Evolutionary conservation across 2,113 vertebrate genomes (phyloP), one percentile per base, ranked within the genome.

Genomic region (Syrmaticus mikado): DNA sequence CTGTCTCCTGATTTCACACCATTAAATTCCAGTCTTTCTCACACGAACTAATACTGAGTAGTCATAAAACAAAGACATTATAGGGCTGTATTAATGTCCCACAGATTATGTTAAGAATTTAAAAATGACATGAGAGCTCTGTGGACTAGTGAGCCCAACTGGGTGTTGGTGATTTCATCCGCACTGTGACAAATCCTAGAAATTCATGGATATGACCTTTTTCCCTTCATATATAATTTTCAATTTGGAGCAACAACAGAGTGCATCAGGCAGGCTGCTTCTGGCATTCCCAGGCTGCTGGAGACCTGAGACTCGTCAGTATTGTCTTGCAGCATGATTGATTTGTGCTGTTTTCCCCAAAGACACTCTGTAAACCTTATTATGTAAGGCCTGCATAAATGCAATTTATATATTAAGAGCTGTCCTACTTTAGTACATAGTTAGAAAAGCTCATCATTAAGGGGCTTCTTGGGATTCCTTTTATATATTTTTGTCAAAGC

Each of bases 1-100:
- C 6, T 30, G 41, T 92, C 89, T 96, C 85, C 61, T 82, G 85
- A 75, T 96, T 89, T 86, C 72, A 87, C 55, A 92, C 71, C 75
- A 94, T 92, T 84, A 95, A 88, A 72, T 86, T 92, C 20, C 4
- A 72, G 65, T 61, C 50, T 78, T 89, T 95, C 61, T 85, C 78
- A 66, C 24, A 17, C 46, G 82, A 95, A 43, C 74, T 90, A 78
- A 27, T 50, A 32, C 19, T 57, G 60, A 52, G 55, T 71, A 85
- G 82, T 94, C 50, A 11, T 80, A 93, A 95, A 93, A 46, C 67
- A 85, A 67, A 90, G 72, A 82, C 91, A 80, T 68, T 68, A 38
- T 32, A 94, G 80, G 45, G 15, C 45, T 88, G 8, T 45, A 64
- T 64, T 83, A 4, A 13, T 19, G 88, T 92, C 57, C 66, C 32